Conservation (phyloP, 2,888 invertebrate species). For the Drosophila nr. medialis region DNA sequence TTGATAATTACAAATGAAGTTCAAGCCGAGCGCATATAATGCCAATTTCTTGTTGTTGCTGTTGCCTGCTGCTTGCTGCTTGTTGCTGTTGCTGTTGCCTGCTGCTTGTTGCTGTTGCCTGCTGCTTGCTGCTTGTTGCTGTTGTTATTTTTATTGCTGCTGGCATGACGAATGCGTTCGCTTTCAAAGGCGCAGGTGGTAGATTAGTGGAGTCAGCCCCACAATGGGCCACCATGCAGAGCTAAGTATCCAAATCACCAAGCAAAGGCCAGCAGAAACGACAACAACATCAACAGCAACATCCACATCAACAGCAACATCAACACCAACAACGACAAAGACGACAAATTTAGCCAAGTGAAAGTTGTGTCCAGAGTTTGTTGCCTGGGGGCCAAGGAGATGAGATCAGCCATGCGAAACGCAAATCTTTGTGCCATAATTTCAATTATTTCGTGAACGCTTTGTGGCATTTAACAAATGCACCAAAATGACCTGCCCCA, state of each 20-base stretch:
- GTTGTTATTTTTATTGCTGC: constrained; percentile 12
- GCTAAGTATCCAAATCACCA: constrained; percentile 40
- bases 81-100: background rate
- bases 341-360: constrained; percentile 64
- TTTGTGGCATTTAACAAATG: constrained; percentile 30
- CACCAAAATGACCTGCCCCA: constrained; percentile 26
- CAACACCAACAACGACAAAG: constrained; percentile 8
- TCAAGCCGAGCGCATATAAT: constrained; percentile 41
- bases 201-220: constrained; percentile 8
- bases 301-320: constrained; percentile 12
- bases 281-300: constrained; percentile 13
- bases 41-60: constrained; percentile 35
- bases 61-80: background rate
- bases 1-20: constrained; percentile 36
- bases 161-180: constrained; percentile 54
- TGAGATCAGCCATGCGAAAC: constrained; percentile 32
- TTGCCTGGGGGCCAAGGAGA: constrained; percentile 20
- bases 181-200: background rate
- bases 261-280: constrained; percentile 27
- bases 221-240: constrained; percentile 58
- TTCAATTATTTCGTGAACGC: constrained; percentile 11
- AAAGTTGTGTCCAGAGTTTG: constrained; percentile 61
- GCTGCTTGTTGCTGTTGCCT: constrained; percentile 6
- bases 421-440: constrained; percentile 39
- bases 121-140: background rate